Percentiles rank a stretch among this genome's conserved stretches.
These are phyloP conservation scores for Grapholita molesta DNA, from an alignment of 1,140 invertebrate species.

Conservation along the genomic window DNA sequence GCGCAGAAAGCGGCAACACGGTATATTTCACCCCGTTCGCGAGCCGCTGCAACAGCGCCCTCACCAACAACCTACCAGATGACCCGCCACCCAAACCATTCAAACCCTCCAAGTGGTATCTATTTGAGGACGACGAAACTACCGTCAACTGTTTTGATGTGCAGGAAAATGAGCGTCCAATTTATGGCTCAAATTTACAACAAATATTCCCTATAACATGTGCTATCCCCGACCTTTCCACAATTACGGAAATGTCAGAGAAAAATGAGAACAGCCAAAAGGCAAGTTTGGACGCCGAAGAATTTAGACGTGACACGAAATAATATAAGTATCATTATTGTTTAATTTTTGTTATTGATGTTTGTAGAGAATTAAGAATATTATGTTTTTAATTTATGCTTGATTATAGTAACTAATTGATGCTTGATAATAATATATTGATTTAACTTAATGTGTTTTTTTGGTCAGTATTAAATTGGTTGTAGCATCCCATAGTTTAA, in stretches of 20 bases:
- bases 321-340: background rate
- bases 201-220: conserved; percentile 56
- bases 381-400: background rate
- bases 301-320: background rate
- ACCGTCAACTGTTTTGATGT: conserved; percentile 34
- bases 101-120: conserved; percentile 48
- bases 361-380: background rate
- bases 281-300: conserved; percentile 6
- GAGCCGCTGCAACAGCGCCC: conserved; percentile 41
- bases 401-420: background rate
- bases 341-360: background rate
- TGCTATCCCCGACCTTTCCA: conserved; percentile 59
- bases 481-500: too few relatives aligned
- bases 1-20: conserved; percentile 19
- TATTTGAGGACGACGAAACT: conserved; percentile 59
- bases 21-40: conserved; percentile 29
- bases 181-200: conserved; percentile 2
- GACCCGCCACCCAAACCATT: conserved; percentile 21
- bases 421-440: background rate
- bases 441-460: background rate
- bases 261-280: conserved; percentile 39
- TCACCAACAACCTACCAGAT: conserved; percentile 64
- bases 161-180: background rate
- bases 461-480: background rate
- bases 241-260: conserved; percentile 61